Evolutionary conservation across 1,140 invertebrate genomes (phyloP), one percentile per base, ranked within the genome.

Genomic region (Drosophila orena): DNA sequence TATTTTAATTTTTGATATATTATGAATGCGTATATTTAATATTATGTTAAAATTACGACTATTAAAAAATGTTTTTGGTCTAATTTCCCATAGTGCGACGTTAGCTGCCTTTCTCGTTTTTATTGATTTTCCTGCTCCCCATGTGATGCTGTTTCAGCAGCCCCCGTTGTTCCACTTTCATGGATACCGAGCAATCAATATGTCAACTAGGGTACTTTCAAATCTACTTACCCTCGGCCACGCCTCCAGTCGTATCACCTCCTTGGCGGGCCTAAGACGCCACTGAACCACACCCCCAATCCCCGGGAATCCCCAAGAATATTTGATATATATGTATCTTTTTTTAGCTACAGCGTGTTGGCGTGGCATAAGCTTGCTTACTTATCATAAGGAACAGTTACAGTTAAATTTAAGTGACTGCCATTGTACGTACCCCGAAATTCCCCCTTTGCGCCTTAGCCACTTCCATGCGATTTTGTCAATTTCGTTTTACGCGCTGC

Each of bases 381-480:
- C 68, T 77, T 70, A 77, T 69, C 75, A 70, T 77, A 57, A 60
- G 77, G 49, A 64, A 73, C 58, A 66, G 76, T 79, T 59, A 75
- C 77, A 80, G 71, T 81, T 70, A 66, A 71, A 76, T 71, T 76
- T 76, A 80, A 81, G 59, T 80, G 58, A 73, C 77, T 74, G 42
- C 52, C 52, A 49, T 72, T 34, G 58, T 42, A 40, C 11, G 30
- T 30, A 8, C 24, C 20, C 20, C 42, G 15, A 11, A 17, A 17
- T 8, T 30, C 40, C 37, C 17, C 40, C 17, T 22, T 10, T 7
- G 2, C 47, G 47, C 61, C 50, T 70, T 52, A 79, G 79, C 76
- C 66, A 84, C 64, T 85, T 84, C 54, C 77, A 71, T 77, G 64
- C 62, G 81, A 81, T 85, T 85, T 81, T 80, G 81, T 86, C 81